Evolutionary conservation across 2,797 vertebrate species (phyloP), one percentile per base, ranked within the genome.

Genomic region (Onychomys torridus): DNA sequence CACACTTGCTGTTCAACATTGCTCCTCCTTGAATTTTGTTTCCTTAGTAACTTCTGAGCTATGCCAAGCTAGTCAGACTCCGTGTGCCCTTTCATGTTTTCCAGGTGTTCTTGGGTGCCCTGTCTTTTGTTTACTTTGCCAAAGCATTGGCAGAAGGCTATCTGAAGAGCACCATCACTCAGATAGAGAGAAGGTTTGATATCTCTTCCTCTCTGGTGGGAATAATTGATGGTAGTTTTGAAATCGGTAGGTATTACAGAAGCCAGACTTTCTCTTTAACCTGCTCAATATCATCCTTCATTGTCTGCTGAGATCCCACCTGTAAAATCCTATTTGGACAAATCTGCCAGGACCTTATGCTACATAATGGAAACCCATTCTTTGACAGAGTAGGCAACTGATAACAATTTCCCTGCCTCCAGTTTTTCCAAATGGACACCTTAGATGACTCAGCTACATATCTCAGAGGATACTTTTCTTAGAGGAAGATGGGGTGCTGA

Each of bases 161-260:
- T 94, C 98, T 99, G 98, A 99, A 99, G 98, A 99, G 99, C 97
- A 99, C 99, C 97, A 99, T 99, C 96, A 99, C 99, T 29, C 99
- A 99, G 98, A 99, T 99, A 97, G 99, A 99, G 98, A 99, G 99
- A 97, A 98, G 99, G 94, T 99, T 99, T 97, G 99, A 99, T 96
- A 99, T 99, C 90, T 99, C 99, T 90, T 99, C 99, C 97, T 99
- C 99, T 97, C 98, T 99, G 98, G 99, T 99, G 96, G 99, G 99
- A 14, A 96, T 99, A 92, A 99, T 99, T 97, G 99, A 99, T n/a
- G 99, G 99, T 81, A 99, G 99, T 98, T 99, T 99, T 99, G 99
- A 99, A 99, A 99, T 99, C 71, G 99, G 99, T 99, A 99, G 77
- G 99, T 99, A 95, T 81, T 73, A 0, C 69, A 91, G 67, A 95